A percentile compares a stretch with the other conserved stretches of the same genome.
Evolutionary conservation across 1,140 invertebrate genomes (phyloP).

Genomic region (Drosophila sechellia): DNA sequence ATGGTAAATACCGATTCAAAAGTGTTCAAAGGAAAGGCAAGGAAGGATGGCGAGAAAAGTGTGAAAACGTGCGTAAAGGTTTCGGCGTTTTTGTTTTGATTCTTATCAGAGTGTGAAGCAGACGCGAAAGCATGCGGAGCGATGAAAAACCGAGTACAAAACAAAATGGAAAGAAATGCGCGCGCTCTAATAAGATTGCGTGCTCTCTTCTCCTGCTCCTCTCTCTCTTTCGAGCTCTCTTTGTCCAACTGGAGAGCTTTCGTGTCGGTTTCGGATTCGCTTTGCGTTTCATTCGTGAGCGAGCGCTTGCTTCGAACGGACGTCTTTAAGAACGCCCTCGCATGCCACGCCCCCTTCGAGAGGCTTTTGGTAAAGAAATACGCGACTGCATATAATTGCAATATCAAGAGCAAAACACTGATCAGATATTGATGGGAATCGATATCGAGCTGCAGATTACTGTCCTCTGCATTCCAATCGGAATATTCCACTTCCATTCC

Average conservation of each 20-base stretch:
- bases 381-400: conserved; percentile 34
- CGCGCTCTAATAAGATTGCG: conserved; percentile 27
- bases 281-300: conserved; percentile 51
- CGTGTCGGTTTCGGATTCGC: conserved; percentile 15
- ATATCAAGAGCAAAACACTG: conserved; percentile 6
- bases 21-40: neutral
- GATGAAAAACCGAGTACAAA: conserved; percentile 70
- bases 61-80: conserved; percentile 50
- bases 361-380: conserved; percentile 32
- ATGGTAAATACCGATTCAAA: too few relatives aligned
- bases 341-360: conserved; percentile 27
- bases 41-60: neutral
- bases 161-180: conserved; percentile 70
- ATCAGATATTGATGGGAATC: conserved; percentile 14
- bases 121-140: conserved; percentile 49
- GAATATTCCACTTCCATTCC: conserved; percentile 12
- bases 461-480: conserved; percentile 22
- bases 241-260: conserved; percentile 28
- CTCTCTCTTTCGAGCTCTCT: neutral
- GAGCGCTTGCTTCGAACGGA: conserved; percentile 60
- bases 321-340: conserved; percentile 33
- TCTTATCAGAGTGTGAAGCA: conserved; percentile 69
- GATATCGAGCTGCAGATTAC: neutral
- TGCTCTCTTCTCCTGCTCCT: conserved; percentile 4
- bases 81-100: conserved; percentile 79